These are phyloP conservation scores for Lerema accius DNA, from an alignment of 1,140 invertebrate species.

Conservation along the genomic window DNA sequence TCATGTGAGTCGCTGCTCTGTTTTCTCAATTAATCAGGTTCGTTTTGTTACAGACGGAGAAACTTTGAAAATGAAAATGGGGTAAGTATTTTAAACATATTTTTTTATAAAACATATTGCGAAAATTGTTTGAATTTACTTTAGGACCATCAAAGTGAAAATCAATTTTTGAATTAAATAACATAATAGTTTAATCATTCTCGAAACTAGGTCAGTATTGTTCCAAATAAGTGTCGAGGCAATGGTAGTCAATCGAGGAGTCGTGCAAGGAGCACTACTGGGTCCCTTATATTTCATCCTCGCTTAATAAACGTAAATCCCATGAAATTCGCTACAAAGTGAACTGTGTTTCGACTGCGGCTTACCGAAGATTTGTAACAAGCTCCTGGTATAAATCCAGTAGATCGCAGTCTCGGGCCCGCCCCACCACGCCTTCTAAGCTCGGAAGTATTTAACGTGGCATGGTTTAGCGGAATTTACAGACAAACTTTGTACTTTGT, in stretches of 20 bases:
- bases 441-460: constrained; percentile 46
- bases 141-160: too few species aligned
- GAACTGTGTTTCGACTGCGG: constrained; percentile 66
- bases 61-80: background rate
- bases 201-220: too few species aligned
- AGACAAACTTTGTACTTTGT: constrained; percentile 52
- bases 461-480: constrained; percentile 45
- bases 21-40: background rate
- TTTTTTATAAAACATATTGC: too few species aligned
- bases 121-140: too few species aligned
- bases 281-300: constrained; percentile 18
- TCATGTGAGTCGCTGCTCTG: too few species aligned
- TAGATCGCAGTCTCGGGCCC: constrained; percentile 43
- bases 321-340: constrained; percentile 64
- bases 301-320: constrained; percentile 41
- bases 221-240: too few species aligned
- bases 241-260: too few species aligned
- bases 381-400: constrained; percentile 61
- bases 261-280: background rate
- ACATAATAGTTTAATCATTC: too few species aligned
- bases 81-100: background rate
- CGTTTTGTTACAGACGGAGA: constrained; percentile 4
- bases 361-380: constrained; percentile 75
- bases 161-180: too few species aligned
- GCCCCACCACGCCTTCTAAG: constrained; percentile 50